phyloP scores from a whole-genome alignment of 2,888 invertebrate species.

The Thecocarcelia acutangulata region DNA sequence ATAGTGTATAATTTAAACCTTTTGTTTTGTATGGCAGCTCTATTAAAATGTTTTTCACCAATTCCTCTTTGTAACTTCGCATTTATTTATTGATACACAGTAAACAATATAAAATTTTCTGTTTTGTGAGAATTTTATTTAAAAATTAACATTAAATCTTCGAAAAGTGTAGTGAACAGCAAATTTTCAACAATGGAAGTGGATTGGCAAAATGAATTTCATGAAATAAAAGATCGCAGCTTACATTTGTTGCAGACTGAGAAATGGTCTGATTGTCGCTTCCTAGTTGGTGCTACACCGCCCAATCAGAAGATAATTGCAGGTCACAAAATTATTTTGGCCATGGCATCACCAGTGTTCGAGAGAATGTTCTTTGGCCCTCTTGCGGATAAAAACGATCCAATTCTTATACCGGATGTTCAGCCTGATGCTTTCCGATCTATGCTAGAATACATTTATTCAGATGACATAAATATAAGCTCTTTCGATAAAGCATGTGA shows the following conservation, averaged over 20 bases:
- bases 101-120: conserved; percentile 32
- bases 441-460: conserved; percentile 91
- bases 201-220: conserved; percentile 90
- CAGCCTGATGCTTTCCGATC: conserved; percentile 93
- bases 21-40: not conserved
- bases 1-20: not conserved
- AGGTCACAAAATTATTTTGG: conserved; percentile 90
- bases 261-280: conserved; percentile 93
- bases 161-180: conserved; percentile 5
- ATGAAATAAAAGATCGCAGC: conserved; percentile 86
- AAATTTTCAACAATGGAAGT: conserved; percentile 72
- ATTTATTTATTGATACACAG: conserved; percentile 41
- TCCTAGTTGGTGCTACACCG: conserved; percentile 88
- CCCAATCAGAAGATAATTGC: conserved; percentile 88
- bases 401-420: conserved; percentile 90
- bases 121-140: conserved; percentile 21
- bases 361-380: conserved; percentile 94
- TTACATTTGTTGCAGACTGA: conserved; percentile 88
- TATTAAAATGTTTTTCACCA: conserved; percentile 20
- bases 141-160: not conserved
- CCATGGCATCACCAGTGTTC: conserved; percentile 94
- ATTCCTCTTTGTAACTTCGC: conserved; percentile 23
- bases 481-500: conserved; percentile 94
- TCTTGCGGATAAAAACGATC: conserved; percentile 89
- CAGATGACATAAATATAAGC: conserved; percentile 89